Base-by-base conservation (phyloP, 2,113 vertebrate genomes). In the Ovis canadensis region DNA sequence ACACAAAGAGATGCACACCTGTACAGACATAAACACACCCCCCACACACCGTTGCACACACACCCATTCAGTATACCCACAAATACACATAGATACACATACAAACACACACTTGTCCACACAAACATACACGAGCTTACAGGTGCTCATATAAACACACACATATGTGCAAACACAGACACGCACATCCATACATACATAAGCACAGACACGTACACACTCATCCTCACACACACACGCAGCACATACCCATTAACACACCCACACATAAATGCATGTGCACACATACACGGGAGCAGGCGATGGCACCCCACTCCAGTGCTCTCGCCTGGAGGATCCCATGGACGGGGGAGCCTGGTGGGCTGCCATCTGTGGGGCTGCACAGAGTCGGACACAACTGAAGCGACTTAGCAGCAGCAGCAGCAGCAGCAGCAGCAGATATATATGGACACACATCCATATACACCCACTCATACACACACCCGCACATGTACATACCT, bases 291-390 rank as follows among this genome's bases (percentile, higher is more conserved):
- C 11, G 9, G 19, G 60, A 62, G 60, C 31, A 7, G 60, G 5
- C 1, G 13, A 31, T 31, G 59, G 27, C 27, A 14, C 12, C 29
- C 55, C 29, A 15, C 60, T 31, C 60, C 57, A 27, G 25, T 27
- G 25, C 12, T 59, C 4, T 59, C 27, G 57, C 57, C 25, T 59
- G 57, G 57, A 59, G 57, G 12, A 6, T 27, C 57, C 57, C 25
- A 59, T 11, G 57, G 57, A 29, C 5, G 0, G 57, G 9, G 25
- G 25, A 59, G 57, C 57, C 57, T 59, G 25, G 57, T 59, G 57
- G 57, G 57, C 11, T 59, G 57, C 25, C 0, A 0, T 59, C 57
- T 13, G 5, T 29, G 57, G 11, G 57, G 25, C 29, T 0, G 2
- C 57, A 59, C 27, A 13, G 59, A 60, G 59, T 29, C 1, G 0